Conservation (phyloP, 92 coral and sea anemone genomes). For the Parazoanthus atlanticus region DNA sequence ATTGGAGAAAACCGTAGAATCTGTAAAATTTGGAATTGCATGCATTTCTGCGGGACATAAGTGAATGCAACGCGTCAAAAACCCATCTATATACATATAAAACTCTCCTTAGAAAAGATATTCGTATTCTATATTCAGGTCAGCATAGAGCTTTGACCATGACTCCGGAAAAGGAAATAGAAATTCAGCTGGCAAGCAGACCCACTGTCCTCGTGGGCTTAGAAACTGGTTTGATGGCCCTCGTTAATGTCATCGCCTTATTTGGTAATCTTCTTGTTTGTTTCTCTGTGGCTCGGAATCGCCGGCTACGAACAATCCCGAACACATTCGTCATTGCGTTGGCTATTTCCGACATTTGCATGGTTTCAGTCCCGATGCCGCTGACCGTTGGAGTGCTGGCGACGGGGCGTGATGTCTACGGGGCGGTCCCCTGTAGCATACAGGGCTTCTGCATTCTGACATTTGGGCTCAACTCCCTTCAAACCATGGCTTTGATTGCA, state of each 20-base stretch:
- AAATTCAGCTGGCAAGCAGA: conserved; percentile 11
- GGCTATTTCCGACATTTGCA: conserved; percentile 41
- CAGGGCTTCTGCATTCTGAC: conserved; percentile 39
- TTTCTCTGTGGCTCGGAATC: conserved; percentile 31
- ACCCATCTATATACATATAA: no score
- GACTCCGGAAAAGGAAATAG: not conserved
- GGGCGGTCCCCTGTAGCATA: conserved; percentile 19
- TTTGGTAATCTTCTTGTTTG: conserved; percentile 39
- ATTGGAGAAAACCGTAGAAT: no score
- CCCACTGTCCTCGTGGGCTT: not conserved
- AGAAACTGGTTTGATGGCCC: conserved; percentile 24
- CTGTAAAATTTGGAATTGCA: no score
- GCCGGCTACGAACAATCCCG: conserved; percentile 40
- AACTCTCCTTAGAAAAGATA: not conserved
- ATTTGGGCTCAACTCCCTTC: conserved; percentile 36
- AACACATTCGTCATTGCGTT: conserved; percentile 35
- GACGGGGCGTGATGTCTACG: conserved; percentile 20
- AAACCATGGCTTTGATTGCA: conserved; percentile 45
- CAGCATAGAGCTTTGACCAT: not conserved
- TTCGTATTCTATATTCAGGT: not conserved
- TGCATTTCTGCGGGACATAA: no score
- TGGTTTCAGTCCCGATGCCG: conserved; percentile 36
- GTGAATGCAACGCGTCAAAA: no score
- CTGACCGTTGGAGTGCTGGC: conserved; percentile 44
- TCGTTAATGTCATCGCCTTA: conserved; percentile 22